These are phyloP conservation scores for Amphipyra berbera DNA, from an alignment of 2,888 invertebrate genomes.

Conservation along the genomic window DNA sequence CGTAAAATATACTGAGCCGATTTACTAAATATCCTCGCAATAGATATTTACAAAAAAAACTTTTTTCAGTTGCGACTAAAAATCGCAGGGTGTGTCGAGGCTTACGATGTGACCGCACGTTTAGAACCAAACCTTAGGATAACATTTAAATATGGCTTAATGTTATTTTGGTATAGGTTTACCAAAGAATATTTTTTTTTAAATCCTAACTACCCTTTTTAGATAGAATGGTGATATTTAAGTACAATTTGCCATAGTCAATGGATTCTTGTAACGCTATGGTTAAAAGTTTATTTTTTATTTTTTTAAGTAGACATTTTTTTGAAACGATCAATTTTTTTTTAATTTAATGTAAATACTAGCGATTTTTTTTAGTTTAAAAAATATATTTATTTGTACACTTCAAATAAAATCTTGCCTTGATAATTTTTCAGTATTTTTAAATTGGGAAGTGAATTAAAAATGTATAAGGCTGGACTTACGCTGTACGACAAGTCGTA, in stretches of 20 bases:
- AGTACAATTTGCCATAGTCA: constrained; percentile 79
- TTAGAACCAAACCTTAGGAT: constrained; percentile 55
- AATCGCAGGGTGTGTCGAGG: constrained; percentile 47
- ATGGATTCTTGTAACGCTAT: constrained; percentile 64
- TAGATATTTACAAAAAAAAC: no score
- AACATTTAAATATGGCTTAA: constrained; percentile 55
- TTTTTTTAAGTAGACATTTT: constrained; percentile 69
- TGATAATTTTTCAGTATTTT: constrained; percentile 32
- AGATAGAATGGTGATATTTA: constrained; percentile 73
- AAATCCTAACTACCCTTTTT: constrained; percentile 49
- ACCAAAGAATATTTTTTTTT: constrained; percentile 73
- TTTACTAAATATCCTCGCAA: no score
- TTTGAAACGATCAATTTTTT: constrained; percentile 60
- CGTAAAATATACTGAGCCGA: not conserved
- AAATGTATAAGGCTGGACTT: constrained; percentile 33
- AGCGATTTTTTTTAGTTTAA: constrained; percentile 44
- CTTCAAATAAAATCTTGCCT: constrained; percentile 55
- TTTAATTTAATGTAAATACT: constrained; percentile 65
- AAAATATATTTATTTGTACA: constrained; percentile 60
- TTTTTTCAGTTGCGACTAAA: constrained; percentile 19
- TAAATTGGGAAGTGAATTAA: constrained; percentile 36
- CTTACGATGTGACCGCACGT: constrained; percentile 34
- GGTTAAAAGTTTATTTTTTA: constrained; percentile 62
- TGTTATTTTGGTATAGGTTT: constrained; percentile 66
- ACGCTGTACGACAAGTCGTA: constrained; percentile 32